Percentiles rank a stretch among this genome's conserved stretches.
Conservation (phyloP, 2,113 vertebrate species). For the Indicator maculatus region DNA sequence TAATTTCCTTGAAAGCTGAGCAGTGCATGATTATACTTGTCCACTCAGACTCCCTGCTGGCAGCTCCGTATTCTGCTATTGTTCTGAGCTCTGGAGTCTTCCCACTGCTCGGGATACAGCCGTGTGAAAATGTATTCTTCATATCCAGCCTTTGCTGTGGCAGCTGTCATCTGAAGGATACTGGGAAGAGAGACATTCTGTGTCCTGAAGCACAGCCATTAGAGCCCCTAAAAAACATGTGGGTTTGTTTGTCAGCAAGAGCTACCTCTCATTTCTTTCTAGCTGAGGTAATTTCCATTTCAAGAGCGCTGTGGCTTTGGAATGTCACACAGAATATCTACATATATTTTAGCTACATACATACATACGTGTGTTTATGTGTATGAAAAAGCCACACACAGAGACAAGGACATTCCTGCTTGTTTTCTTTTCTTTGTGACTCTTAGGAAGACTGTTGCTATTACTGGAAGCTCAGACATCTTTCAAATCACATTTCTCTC, state of each 20-base stretch:
- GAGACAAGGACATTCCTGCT: not conserved
- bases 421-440: not conserved
- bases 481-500: not conserved
- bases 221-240: not conserved
- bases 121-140: not conserved
- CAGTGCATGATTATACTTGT: constrained; percentile 60
- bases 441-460: not conserved
- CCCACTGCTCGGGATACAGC: not conserved
- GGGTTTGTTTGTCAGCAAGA: not conserved
- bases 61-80: constrained; percentile 33
- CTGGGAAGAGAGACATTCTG: not conserved
- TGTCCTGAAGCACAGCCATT: not conserved
- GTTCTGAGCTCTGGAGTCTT: not conserved
- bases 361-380: fast-evolving
- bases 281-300: not conserved
- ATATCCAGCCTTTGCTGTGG: not conserved
- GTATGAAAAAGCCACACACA: not conserved
- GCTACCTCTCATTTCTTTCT: not conserved
- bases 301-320: not conserved
- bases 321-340: not conserved
- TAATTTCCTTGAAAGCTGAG: constrained; percentile 68
- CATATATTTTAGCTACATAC: not conserved
- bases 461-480: not conserved
- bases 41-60: constrained; percentile 55
- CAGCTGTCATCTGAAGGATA: constrained; percentile 13